A percentile compares a stretch with the other conserved stretches of the same genome.
phyloP scores from a whole-genome alignment of 2,113 vertebrate genomes.

The Urocolius indicus region DNA sequence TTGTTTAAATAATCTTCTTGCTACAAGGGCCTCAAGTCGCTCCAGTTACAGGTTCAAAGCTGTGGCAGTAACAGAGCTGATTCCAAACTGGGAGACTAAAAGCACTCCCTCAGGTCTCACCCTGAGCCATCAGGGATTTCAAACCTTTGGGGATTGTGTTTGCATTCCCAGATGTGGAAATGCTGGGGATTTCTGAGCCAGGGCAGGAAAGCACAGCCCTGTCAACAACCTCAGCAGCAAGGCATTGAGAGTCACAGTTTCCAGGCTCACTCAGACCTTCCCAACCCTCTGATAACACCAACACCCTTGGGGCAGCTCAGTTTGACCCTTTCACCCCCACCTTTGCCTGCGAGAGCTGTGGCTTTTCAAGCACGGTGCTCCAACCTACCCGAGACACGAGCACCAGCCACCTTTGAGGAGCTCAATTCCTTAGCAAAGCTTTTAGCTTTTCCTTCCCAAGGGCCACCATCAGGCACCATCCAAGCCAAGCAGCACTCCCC shows the following conservation, averaged over 20 bases:
- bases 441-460: no score
- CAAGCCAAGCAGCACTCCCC: not conserved
- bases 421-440: not conserved
- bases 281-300: fast-evolving
- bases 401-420: not conserved
- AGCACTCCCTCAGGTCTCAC: fast-evolving
- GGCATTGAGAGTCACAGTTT: not conserved
- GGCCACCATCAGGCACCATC: not conserved
- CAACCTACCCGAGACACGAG: not conserved
- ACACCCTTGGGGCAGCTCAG: no score
- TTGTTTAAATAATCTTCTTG: not conserved
- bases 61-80: not conserved
- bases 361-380: not conserved
- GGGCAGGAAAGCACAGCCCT: no score
- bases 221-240: not conserved
- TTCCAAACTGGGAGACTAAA: not conserved
- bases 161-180: not conserved
- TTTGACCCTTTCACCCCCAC: no score
- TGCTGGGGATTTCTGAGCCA: no score
- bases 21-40: not conserved
- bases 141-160: not conserved
- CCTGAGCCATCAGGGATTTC: not conserved
- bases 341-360: not conserved
- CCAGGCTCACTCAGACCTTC: not conserved
- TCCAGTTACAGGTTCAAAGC: not conserved